phyloP scores from a whole-genome alignment of 2,797 vertebrate genomes.

The Centroberyx gerrardi region DNA sequence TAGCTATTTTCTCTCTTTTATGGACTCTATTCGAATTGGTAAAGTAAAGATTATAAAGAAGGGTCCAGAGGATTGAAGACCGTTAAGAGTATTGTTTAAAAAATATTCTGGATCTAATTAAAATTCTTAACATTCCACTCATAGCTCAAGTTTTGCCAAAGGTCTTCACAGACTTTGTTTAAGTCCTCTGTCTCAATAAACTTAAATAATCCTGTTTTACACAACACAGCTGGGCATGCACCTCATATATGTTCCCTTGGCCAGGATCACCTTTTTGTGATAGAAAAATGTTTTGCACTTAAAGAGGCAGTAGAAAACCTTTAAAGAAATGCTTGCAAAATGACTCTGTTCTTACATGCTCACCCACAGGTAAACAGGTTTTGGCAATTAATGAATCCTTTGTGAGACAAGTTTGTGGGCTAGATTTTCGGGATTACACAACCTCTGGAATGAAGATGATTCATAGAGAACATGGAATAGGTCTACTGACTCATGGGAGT shows the following conservation, averaged over 20 bases:
- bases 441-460: constrained; percentile 34
- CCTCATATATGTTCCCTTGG: constrained; percentile 52
- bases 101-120: constrained; percentile 85
- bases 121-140: constrained; percentile 86
- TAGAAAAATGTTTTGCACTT: constrained; percentile 55
- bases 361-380: constrained; percentile 65
- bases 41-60: constrained; percentile 61
- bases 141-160: constrained; percentile 81
- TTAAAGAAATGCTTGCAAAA: constrained; percentile 3
- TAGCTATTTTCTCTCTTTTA: constrained; percentile 28
- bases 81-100: constrained; percentile 61
- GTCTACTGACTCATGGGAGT: neutral
- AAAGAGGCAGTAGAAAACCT: constrained; percentile 34
- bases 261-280: constrained; percentile 64
- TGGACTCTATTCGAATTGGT: constrained; percentile 34
- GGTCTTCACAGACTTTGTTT: constrained; percentile 81
- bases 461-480: constrained; percentile 19
- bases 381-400: constrained; percentile 53
- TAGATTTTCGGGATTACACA: constrained; percentile 39
- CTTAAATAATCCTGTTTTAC: constrained; percentile 86
- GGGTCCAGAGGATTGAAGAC: constrained; percentile 64
- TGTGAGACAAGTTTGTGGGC: constrained; percentile 26
- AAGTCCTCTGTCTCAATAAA: constrained; percentile 84
- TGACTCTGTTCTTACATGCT: constrained; percentile 50
- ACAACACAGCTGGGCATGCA: constrained; percentile 75